These are phyloP conservation scores for Sebastiscus tertius DNA, from an alignment of 2,797 vertebrate species.

Conservation along the genomic window DNA sequence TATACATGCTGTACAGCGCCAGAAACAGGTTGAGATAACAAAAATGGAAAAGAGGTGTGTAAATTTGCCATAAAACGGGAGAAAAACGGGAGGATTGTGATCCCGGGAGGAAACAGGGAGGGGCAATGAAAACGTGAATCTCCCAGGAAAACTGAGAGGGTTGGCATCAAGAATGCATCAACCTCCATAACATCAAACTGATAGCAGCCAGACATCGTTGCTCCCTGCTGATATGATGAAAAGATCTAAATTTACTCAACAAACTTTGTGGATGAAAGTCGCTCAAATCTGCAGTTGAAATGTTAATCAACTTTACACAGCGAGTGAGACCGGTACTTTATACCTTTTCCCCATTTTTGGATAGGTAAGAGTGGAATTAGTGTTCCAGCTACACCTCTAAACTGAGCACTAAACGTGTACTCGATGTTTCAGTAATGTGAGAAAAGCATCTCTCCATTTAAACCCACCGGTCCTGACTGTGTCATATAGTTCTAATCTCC, in stretches of 20 bases:
- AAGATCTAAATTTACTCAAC: not conserved
- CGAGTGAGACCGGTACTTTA: accelerated
- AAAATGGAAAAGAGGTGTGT: too few species aligned
- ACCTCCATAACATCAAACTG: not conserved
- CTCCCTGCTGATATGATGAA: not conserved
- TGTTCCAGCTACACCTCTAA: not conserved
- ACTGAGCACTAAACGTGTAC: not conserved
- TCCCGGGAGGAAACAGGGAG: too few species aligned
- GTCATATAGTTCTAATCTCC: constrained; percentile 43
- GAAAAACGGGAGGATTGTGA: too few species aligned
- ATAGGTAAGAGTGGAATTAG: not conserved
- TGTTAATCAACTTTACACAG: not conserved
- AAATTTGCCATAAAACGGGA: too few species aligned
- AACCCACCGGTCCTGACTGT: not conserved
- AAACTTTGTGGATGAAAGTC: not conserved
- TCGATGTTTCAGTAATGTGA: constrained; percentile 23
- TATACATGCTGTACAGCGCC: too few species aligned
- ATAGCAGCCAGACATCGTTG: not conserved
- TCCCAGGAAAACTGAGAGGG: accelerated
- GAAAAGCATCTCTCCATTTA: constrained; percentile 30
- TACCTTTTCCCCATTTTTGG: not conserved
- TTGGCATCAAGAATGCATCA: too few species aligned
- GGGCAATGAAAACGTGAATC: too few species aligned
- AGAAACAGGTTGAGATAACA: too few species aligned
- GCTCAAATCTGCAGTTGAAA: not conserved